Conservation (phyloP, 1,140 invertebrate species). For the Caenorhabditis inopinata region DNA sequence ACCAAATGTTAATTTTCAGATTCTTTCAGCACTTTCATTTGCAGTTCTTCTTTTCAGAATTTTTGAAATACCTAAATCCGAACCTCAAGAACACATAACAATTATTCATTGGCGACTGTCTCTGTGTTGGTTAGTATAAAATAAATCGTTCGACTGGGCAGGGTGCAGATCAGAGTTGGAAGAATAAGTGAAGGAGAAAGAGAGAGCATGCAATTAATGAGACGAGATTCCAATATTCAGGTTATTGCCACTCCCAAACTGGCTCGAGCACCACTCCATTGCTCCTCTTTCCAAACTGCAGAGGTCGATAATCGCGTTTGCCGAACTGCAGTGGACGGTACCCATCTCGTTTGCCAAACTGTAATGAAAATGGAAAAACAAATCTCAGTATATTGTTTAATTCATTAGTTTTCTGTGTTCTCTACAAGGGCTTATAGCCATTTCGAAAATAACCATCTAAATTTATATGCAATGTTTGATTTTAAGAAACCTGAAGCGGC, state of each 20-base stretch:
- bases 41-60: too few relatives aligned
- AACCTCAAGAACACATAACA: too few relatives aligned
- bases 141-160: conserved; percentile 25
- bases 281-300: conserved; percentile 56
- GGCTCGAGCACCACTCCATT: conserved; percentile 8
- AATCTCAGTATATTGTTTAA: too few relatives aligned
- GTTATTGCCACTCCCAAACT: conserved; percentile 24
- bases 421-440: too few relatives aligned
- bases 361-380: conserved; percentile 30
- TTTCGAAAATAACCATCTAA: too few relatives aligned
- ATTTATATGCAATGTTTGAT: too few relatives aligned
- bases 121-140: conserved; percentile 15
- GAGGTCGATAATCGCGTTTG: conserved; percentile 55
- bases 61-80: too few relatives aligned
- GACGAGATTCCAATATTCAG: not conserved
- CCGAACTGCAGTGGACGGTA: conserved; percentile 63
- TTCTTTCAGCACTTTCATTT: too few relatives aligned
- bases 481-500: conserved; percentile 59
- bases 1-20: too few relatives aligned
- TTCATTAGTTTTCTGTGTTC: too few relatives aligned
- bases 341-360: conserved; percentile 60
- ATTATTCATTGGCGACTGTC: conserved; percentile 32
- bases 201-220: not conserved
- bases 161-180: not conserved
- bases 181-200: not conserved